Evolutionary conservation across 2,888 invertebrate species (phyloP), one percentile per base, ranked within the genome.

Genomic region (Acanthosepion pharaonis): DNA sequence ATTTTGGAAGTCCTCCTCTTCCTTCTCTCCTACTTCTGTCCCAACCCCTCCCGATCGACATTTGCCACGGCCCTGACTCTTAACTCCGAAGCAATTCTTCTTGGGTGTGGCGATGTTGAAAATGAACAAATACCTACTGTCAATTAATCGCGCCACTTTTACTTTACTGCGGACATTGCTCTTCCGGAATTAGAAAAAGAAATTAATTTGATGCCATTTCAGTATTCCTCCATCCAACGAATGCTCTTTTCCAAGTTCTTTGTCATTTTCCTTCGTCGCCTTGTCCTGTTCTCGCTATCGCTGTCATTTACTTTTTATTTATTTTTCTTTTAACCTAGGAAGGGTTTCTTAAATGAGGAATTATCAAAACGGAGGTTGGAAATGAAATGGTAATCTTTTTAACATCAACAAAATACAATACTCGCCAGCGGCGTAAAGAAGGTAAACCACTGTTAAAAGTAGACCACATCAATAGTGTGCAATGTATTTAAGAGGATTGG

Each of bases 31-130:
- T 59, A 59, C 20, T 28, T 15, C 78, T n/a, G 78, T 28, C 20
- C 78, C 15, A 55, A 78, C n/a, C 9, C 78, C 28, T 9, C 78
- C n/a, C 8, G n/a, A 0, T 2, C 78, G 78, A n/a, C 78, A 78
- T 78, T 78, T 78, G n/a, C 78, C 78, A n/a, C n/a, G 28, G n/a
- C n/a, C 78, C n/a, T 78, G 78, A n/a, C 78, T 78, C 78, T 78
- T 78, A n/a, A 78, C 78, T 78, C 78, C 18, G 18, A n/a, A 28
- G 78, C n/a, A 78, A 78, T 78, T 78, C 78, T n/a, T 78, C 78
- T 78, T 78, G n/a, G 5, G 25, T 64, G 8, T 8, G 78, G 28
- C 1, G 28, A 6, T 28, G 11, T 11, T n/a, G n/a, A n/a, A 28
- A 28, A 28, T 6, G 28, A 28, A 78, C 78, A 78, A 78, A 78